Evolutionary conservation across 1,140 invertebrate species (phyloP).

Genomic region (Aleiodes sp.): DNA sequence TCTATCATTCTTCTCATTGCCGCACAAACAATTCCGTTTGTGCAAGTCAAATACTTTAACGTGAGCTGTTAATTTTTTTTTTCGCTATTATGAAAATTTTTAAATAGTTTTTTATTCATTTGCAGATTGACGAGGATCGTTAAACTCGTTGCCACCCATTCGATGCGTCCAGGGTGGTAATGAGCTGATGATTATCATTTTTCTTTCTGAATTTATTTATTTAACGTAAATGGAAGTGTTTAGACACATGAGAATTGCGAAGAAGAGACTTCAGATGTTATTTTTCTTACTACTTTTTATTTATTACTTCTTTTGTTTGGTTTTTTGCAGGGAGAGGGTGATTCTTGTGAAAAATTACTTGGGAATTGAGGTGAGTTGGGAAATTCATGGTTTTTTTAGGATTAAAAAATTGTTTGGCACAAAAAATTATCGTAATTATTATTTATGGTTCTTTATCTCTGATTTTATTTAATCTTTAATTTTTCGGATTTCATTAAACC

Average conservation of each 20-base stretch:
- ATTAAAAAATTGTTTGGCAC: neutral
- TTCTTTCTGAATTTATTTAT: slow-evolving; percentile 14
- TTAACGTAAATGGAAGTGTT: slow-evolving; percentile 12
- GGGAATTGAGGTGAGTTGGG: neutral
- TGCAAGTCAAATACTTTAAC: neutral
- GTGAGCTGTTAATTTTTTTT: slow-evolving; percentile 20
- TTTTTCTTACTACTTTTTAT: neutral
- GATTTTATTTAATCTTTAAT: too few relatives aligned
- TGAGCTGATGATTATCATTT: slow-evolving; percentile 14
- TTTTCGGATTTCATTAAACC: too few relatives aligned
- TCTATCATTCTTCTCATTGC: too few relatives aligned
- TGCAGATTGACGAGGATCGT: slow-evolving; percentile 8
- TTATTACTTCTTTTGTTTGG: neutral
- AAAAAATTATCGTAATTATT: neutral
- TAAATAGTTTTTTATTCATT: neutral
- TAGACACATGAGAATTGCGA: slow-evolving; percentile 10
- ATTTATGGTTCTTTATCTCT: too few relatives aligned
- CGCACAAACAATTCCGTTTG: slow-evolving; percentile 9
- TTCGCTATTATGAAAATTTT: neutral
- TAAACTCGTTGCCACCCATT: slow-evolving; percentile 13
- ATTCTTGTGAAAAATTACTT: slow-evolving; percentile 11
- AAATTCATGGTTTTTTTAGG: neutral
- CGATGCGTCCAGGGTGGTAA: slow-evolving; percentile 3
- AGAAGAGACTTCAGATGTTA: too few relatives aligned
- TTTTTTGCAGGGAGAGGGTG: neutral